Percentiles rank a stretch among this genome's conserved stretches.
These are phyloP conservation scores for Pemphredon lugubris DNA, from an alignment of 2,888 invertebrate species.

Conservation along the genomic window DNA sequence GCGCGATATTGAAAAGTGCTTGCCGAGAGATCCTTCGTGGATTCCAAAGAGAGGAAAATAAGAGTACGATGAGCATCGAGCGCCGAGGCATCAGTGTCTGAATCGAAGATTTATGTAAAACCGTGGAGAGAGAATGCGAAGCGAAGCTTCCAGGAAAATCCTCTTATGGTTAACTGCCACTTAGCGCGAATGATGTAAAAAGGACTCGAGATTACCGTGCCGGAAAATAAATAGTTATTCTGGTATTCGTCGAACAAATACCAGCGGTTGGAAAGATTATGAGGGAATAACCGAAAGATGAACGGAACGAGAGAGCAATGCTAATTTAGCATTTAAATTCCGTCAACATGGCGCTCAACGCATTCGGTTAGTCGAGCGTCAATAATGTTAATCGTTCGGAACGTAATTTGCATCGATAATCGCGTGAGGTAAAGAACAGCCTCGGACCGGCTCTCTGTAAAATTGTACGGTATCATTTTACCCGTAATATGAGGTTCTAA, in stretches of 20 bases:
- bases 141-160: conserved; percentile 20
- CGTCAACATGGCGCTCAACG: background rate
- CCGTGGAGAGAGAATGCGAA: conserved; percentile 8
- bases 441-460: no score
- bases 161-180: conserved; percentile 11
- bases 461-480: no score
- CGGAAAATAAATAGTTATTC: conserved; percentile 9
- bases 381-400: background rate
- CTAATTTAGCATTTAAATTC: conserved; percentile 3
- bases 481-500: no score
- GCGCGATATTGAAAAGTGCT: background rate
- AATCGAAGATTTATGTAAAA: conserved; percentile 20
- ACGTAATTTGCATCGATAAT: background rate
- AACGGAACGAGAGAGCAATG: background rate
- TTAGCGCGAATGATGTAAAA: conserved; percentile 18
- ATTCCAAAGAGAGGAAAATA: background rate
- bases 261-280: background rate
- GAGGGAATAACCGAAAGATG: background rate
- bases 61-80: background rate
- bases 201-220: conserved; percentile 7
- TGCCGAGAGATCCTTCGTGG: no score
- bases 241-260: conserved; percentile 6
- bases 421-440: no score
- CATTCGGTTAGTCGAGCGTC: no score
- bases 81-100: background rate